Percentiles rank a stretch among this genome's conserved stretches.
phyloP scores from a whole-genome alignment of 2,113 vertebrate species.

The Upupa epops region DNA sequence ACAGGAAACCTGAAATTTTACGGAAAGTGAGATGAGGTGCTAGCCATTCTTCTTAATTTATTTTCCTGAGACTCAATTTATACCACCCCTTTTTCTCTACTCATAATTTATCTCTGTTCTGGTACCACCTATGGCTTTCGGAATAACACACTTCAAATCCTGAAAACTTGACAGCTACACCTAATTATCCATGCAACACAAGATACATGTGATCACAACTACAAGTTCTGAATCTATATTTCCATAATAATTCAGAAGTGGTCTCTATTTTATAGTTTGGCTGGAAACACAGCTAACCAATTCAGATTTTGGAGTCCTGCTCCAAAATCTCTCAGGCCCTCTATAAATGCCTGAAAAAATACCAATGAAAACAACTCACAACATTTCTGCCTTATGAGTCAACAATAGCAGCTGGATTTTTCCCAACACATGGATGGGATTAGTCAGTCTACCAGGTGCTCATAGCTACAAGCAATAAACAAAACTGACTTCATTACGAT shows the following conservation, averaged over 20 bases:
- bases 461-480: not conserved
- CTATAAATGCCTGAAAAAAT: not conserved
- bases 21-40: not conserved
- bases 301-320: not conserved
- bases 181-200: not conserved
- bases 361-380: not conserved
- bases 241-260: not conserved
- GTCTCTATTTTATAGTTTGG: not conserved
- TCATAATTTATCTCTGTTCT: not conserved
- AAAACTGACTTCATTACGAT: not conserved
- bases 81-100: not conserved
- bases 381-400: not conserved
- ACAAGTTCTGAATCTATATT: not conserved
- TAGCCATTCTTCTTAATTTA: not conserved
- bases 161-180: not conserved
- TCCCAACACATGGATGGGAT: not conserved
- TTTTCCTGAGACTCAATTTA: not conserved
- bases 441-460: slow-evolving; percentile 37
- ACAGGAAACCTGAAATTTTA: not conserved
- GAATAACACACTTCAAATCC: not conserved
- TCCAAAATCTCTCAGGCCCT: not conserved
- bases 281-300: not conserved
- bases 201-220: not conserved
- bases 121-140: not conserved
- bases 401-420: slow-evolving; percentile 2